Evolutionary conservation across 2,113 vertebrate genomes (phyloP).

Genomic region (Albula glossodonta): DNA sequence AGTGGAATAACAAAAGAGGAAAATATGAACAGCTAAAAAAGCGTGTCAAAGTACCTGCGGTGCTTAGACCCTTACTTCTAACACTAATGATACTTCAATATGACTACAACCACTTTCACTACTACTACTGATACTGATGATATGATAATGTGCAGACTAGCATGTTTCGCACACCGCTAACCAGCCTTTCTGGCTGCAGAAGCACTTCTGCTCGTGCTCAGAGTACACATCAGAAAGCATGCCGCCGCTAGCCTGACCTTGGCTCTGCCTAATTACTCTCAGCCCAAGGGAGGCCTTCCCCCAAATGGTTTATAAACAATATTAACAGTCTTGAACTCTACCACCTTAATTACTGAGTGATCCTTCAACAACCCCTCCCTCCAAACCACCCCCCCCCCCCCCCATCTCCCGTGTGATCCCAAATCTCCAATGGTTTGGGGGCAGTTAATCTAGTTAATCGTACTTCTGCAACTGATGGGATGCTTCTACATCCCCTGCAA

Average conservation of each 20-base stretch:
- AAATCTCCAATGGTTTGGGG: neutral
- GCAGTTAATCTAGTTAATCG: conserved; percentile 17
- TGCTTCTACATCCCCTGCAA: neutral
- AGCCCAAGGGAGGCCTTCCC: conserved; percentile 3
- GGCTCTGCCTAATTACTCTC: conserved; percentile 31
- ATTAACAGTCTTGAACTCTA: conserved; percentile 23
- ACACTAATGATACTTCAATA: neutral
- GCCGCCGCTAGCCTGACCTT: conserved; percentile 32
- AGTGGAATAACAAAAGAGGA: neutral
- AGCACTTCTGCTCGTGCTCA: neutral
- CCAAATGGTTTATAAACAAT: conserved; percentile 23
- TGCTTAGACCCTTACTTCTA: neutral
- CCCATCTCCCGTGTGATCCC: neutral
- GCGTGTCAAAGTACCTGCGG: neutral
- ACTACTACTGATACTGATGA: neutral
- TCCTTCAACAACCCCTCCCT: neutral
- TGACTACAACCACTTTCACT: neutral
- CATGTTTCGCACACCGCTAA: neutral
- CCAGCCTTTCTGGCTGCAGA: neutral
- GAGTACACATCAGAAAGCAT: neutral
- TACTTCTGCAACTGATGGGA: conserved; percentile 11
- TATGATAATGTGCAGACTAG: neutral
- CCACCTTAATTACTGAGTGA: conserved; percentile 32
- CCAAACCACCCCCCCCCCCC: neutral
- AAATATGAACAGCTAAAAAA: neutral